Base-by-base conservation (phyloP, 2,797 vertebrate species). In the Sparus aurata region DNA sequence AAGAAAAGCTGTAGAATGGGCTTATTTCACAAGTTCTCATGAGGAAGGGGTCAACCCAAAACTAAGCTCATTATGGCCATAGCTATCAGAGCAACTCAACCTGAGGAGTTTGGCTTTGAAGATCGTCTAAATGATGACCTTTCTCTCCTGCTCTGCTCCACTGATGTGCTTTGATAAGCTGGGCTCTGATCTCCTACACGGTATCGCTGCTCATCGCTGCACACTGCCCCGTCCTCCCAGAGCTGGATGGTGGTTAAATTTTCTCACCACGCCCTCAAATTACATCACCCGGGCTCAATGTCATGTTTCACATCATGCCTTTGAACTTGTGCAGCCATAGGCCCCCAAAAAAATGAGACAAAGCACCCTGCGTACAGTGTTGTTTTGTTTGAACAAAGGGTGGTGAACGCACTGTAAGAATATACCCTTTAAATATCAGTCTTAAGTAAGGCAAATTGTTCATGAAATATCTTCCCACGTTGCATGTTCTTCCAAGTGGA, bases 81-180 rank as follows among this genome's bases (percentile, higher is more conserved):
- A 74, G 65, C 77, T 79, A 86, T 77, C 73, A 88, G 70, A 88
- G 80, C 63, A 65, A 49, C 75, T 87, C 70, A 86, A 89, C 91
- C 85, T 91, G 89, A 84, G 73, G 70, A 83, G 73, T 62, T 54
- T 49, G 77, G 79, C 92, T 94, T 93, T 94, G 88, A 94, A 94
- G 91, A 92, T 88, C 66, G 79, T 92, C 81, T 90, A 90, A 94
- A 91, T 90, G 84, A 90, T 91, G 89, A 93, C 91, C 90, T 88
- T 87, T 89, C 80, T 85, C 77, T 82, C 69, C 79, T 57, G 25
- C 66, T 77, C 85, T 87, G 81, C 89, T 91, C 82, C 68, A 47
- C 73, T 87, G 91, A 93, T 92, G 91, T 92, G 86, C 93, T 94
- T 93, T 95, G 92, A 95, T 95, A 93, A 91, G 79, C 73, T 55